Conservation (phyloP, 2,888 invertebrate genomes). For the Mythimna vitellina region DNA sequence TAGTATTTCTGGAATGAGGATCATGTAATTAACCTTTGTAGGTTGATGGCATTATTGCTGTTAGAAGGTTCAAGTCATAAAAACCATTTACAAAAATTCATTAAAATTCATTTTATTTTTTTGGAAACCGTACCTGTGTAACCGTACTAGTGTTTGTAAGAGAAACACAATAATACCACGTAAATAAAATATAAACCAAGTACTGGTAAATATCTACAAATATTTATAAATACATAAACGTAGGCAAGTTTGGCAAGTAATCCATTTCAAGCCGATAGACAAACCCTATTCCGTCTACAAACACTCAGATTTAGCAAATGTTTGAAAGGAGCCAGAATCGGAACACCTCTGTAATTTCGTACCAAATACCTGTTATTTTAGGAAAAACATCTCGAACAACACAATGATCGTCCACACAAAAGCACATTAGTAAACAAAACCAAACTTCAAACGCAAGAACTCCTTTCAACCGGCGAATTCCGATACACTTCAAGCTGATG, state of each 20-base stretch:
- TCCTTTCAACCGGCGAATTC: slow-evolving; percentile 60
- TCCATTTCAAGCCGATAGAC: slow-evolving; percentile 36
- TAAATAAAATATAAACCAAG: background rate
- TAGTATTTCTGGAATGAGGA: slow-evolving; percentile 43
- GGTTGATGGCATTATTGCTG: slow-evolving; percentile 53
- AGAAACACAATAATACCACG: background rate
- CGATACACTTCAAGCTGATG: slow-evolving; percentile 48
- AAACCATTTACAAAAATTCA: background rate
- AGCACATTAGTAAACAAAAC: slow-evolving; percentile 70
- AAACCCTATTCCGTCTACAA: slow-evolving; percentile 15
- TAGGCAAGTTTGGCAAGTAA: slow-evolving; percentile 24
- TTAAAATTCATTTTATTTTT: background rate
- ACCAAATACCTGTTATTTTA: slow-evolving; percentile 60
- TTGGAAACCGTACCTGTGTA: too few relatives aligned
- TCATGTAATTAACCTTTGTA: slow-evolving; percentile 63
- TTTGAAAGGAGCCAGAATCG: slow-evolving; percentile 21
- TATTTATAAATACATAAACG: slow-evolving; percentile 10
- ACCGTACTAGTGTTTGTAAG: background rate
- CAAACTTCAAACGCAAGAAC: slow-evolving; percentile 68
- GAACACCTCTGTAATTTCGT: slow-evolving; percentile 38
- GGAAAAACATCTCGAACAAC: slow-evolving; percentile 51
- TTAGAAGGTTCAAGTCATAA: background rate
- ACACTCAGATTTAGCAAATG: slow-evolving; percentile 31
- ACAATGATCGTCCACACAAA: slow-evolving; percentile 66
- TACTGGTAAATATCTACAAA: background rate